Evolutionary conservation across 2,888 invertebrate genomes (phyloP).

Genomic region (Hipparchia sbordonii): DNA sequence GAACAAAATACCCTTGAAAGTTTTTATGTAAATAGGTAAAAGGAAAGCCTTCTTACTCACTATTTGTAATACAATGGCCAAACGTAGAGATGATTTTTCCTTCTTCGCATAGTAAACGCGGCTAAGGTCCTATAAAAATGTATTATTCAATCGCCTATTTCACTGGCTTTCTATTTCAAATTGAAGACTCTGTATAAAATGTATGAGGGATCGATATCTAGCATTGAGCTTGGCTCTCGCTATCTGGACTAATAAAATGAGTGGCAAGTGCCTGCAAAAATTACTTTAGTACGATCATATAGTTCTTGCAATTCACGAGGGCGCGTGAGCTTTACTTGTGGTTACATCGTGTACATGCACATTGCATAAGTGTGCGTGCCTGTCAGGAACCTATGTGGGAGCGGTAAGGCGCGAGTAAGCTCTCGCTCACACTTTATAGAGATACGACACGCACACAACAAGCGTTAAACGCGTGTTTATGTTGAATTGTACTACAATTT

Average conservation of each 20-base stretch:
- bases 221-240: slow-evolving; percentile 44
- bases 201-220: slow-evolving; percentile 61
- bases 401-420: too few species aligned
- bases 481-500: too few species aligned
- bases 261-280: slow-evolving; percentile 9
- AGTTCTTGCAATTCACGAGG: too few species aligned
- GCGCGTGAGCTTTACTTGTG: too few species aligned
- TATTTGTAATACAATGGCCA: slow-evolving; percentile 80
- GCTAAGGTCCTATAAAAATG: slow-evolving; percentile 75
- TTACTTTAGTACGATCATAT: neutral
- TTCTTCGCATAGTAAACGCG: slow-evolving; percentile 75
- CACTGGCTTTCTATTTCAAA: slow-evolving; percentile 66
- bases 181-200: slow-evolving; percentile 70
- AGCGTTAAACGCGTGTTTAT: too few species aligned
- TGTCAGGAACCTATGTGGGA: too few species aligned
- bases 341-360: too few species aligned
- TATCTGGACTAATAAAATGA: slow-evolving; percentile 16
- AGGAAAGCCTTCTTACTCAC: slow-evolving; percentile 73
- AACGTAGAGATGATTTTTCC: slow-evolving; percentile 79
- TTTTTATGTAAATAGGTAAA: slow-evolving; percentile 77
- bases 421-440: too few species aligned
- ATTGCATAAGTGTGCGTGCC: too few species aligned
- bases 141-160: slow-evolving; percentile 79
- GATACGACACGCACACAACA: too few species aligned
- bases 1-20: slow-evolving; percentile 68